Percentiles rank a stretch among this genome's conserved stretches.
These are phyloP conservation scores for Parazoanthus atlanticus DNA, from an alignment of 92 coral and sea anemone genomes.

Conservation along the genomic window DNA sequence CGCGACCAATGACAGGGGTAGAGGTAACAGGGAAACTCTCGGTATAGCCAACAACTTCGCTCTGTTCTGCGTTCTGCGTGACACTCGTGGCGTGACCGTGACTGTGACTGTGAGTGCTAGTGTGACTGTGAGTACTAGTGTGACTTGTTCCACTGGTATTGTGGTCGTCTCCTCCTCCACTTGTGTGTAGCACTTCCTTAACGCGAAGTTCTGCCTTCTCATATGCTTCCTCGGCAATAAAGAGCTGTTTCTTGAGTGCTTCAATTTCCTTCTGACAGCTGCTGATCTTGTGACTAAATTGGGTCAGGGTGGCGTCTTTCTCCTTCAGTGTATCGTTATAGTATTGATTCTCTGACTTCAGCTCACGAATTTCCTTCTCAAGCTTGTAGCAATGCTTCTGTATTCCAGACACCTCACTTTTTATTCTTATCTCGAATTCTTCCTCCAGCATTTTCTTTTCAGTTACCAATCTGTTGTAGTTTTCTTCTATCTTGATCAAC, in stretches of 20 bases:
- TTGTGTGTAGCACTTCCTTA: slow-evolving; percentile 46
- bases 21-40: slow-evolving; percentile 27
- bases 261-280: slow-evolving; percentile 63
- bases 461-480: slow-evolving; percentile 34
- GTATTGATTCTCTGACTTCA: slow-evolving; percentile 54
- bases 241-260: slow-evolving; percentile 53
- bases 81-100: slow-evolving; percentile 7
- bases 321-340: slow-evolving; percentile 47
- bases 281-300: slow-evolving; percentile 62
- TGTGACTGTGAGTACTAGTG: background rate
- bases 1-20: slow-evolving; percentile 5
- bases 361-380: slow-evolving; percentile 53
- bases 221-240: slow-evolving; percentile 42
- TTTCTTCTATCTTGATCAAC: slow-evolving; percentile 41
- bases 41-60: background rate
- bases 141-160: slow-evolving; percentile 16
- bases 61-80: background rate
- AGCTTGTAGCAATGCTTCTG: slow-evolving; percentile 57
- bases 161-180: slow-evolving; percentile 9
- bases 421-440: slow-evolving; percentile 36
- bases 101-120: background rate
- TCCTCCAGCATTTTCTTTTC: slow-evolving; percentile 51
- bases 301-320: slow-evolving; percentile 49
- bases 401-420: slow-evolving; percentile 35
- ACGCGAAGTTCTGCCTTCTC: slow-evolving; percentile 53